Evolutionary conservation across 2,888 invertebrate species (phyloP), one percentile per base, ranked within the genome.

Genomic region (Steinernema scapterisci): DNA sequence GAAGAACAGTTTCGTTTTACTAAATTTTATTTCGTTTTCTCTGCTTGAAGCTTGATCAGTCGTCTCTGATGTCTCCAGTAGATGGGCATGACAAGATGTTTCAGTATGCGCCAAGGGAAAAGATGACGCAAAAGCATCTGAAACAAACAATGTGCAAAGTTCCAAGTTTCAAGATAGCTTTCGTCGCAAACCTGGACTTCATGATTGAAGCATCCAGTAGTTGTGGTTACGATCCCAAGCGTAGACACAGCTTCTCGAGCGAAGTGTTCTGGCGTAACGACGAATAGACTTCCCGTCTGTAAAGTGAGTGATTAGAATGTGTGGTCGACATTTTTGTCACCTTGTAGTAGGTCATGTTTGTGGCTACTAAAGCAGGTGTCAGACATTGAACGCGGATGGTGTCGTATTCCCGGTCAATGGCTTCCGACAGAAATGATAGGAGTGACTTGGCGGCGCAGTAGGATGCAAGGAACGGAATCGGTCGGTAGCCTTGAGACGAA

Each of bases 281-380:
- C 86, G 70, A 86, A 85, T 21, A 86, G 75, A 9, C 81, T 80
- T n/a, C 83, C 82, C 48, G 77, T 79, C 84, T 85, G 75, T 7
- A 81, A 76, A 44, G 38, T 25, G 6, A 9, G 45, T 43, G 7
- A n/a, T n/a, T n/a, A n/a, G n/a, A n/a, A n/a, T n/a, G n/a, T n/a
- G n/a, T n/a, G n/a, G n/a, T n/a, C n/a, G 21, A 2, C 70, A 23
- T 9, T 21, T 13, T 11, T 25, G 75, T 74, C 56, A 83, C 84
- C 78, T 81, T 80, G 72, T 86, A 86, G 73, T 86, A 85, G n/a
- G 84, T 85, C 86, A 86, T 86, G 71, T 86, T 86, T 3, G 86
- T 86, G 70, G 86, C 86, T 21, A 86, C 82, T 56, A 86, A 75
- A 6, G 85, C 85, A 19, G 86, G 86, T 9, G 83, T 86, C 54